Evolutionary conservation across 2,113 vertebrate species (phyloP), one percentile per base, ranked within the genome.

Genomic region (Nycticorax nycticorax): DNA sequence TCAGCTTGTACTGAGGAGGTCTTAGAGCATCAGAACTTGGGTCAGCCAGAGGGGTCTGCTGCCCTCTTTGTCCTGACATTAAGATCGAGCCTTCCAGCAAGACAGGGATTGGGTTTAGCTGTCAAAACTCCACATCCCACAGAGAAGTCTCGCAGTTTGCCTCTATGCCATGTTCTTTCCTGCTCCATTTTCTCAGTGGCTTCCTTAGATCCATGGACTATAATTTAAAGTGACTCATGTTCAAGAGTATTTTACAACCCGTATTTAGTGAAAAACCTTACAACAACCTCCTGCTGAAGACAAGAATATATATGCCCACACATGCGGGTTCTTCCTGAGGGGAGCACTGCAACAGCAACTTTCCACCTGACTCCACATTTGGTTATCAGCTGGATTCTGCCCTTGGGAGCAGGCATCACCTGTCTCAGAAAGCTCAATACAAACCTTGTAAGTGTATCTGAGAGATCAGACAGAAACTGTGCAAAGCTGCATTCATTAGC

Each of bases 171-270:
- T 53, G 50, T 32, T 71, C 90, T 89, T 72, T 30, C 81, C 62
- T 62, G n/a, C 81, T 96, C 71, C 88, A 88, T 95, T 97, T 95
- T 95, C 93, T 96, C 95, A 95, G 66, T 96, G 89, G 82, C 89
- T 97, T 93, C 77, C 81, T 95, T 33, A 68, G 69, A 74, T 88
- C 53, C 8, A 3, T 5, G 74, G 77, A 66, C 92, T 96, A 72
- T 95, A 96, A 96, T 97, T 96, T 96, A 64, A 81, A 92, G 78
- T 96, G 96, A 96, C 81, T 96, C 93, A 93, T 82, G 57, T 68
- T 96, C 87, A 68, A 85, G 96, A 94, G 88, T 93, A 93, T 94
- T 96, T 95, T 88, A 96, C 81, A 97, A 94, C 87, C 81, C 6
- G 1, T 79, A 82, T 82, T 95, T 95, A 97, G 84, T 64, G 92